Conservation (phyloP, 1,140 invertebrate genomes). For the Thrips palmi region DNA sequence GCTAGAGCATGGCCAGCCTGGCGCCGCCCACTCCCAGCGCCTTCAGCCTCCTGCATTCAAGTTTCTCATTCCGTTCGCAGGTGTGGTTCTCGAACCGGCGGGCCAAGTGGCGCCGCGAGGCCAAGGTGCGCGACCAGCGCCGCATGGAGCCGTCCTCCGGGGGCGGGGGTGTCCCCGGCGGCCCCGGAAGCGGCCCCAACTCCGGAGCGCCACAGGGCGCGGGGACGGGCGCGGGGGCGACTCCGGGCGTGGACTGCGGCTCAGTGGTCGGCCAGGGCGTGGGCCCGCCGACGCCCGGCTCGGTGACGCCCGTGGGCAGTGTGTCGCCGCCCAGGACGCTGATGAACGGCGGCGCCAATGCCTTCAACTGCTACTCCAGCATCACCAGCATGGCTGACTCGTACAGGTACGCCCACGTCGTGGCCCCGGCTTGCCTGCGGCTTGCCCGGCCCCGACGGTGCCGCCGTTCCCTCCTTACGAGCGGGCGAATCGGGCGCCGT, state of each 20-base stretch:
- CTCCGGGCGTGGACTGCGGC: conserved; percentile 37
- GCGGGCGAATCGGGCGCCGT: not conserved
- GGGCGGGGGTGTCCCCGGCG: no score
- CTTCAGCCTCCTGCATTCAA: no score
- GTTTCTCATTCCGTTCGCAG: conserved; percentile 28
- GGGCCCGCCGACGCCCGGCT: no score
- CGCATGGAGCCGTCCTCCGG: no score
- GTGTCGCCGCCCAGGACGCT: no score
- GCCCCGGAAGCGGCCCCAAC: conserved; percentile 33
- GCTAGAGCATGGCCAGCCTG: no score
- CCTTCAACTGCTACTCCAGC: conserved; percentile 74
- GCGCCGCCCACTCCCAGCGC: no score
- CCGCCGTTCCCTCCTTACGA: conserved; percentile 22
- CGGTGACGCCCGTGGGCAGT: no score
- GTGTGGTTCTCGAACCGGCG: conserved; percentile 97
- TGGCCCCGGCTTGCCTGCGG: conserved; percentile 23
- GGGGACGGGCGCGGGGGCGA: no score
- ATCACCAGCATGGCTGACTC: conserved; percentile 84
- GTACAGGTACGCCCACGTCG: conserved; percentile 49
- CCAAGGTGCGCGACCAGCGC: conserved; percentile 83
- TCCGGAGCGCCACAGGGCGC: no score
- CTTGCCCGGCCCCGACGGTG: conserved; percentile 8
- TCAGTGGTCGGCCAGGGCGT: conserved; percentile 52
- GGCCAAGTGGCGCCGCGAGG: conserved; percentile 95
- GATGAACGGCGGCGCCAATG: conserved; percentile 33